phyloP scores from a whole-genome alignment of 2,888 invertebrate species.

The Nesidiocoris tenuis region DNA sequence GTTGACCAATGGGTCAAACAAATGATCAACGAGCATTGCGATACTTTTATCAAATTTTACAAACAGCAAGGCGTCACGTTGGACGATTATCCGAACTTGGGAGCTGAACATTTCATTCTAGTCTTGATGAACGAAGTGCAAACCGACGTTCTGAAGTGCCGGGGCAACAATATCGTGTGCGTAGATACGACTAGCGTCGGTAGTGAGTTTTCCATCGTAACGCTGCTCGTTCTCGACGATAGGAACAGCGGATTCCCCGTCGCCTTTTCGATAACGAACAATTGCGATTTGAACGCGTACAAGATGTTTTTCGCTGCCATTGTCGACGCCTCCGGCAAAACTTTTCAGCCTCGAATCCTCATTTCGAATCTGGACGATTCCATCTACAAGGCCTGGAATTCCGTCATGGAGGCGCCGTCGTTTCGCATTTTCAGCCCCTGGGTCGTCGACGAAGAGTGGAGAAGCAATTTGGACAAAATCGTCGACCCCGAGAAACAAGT shows the following conservation, averaged over 20 bases:
- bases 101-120: conserved; percentile 32
- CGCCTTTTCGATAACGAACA: conserved; percentile 37
- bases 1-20: conserved; percentile 31
- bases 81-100: conserved; percentile 33
- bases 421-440: conserved; percentile 40
- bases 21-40: conserved; percentile 26
- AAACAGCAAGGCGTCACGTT: conserved; percentile 41
- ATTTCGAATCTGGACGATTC: conserved; percentile 36
- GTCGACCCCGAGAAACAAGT: conserved; percentile 35
- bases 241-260: conserved; percentile 33
- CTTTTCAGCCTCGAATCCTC: conserved; percentile 39
- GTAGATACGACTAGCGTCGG: conserved; percentile 33
- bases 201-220: conserved; percentile 30
- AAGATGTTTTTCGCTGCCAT: conserved; percentile 38
- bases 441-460: conserved; percentile 39
- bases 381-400: conserved; percentile 35
- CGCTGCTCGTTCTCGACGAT: conserved; percentile 38
- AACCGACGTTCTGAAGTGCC: conserved; percentile 32
- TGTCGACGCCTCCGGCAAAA: conserved; percentile 13
- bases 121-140: conserved; percentile 44
- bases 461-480: conserved; percentile 34
- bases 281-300: not conserved
- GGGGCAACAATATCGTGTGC: conserved; percentile 38
- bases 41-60: conserved; percentile 40
- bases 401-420: conserved; percentile 34